Base-by-base conservation (phyloP, 2,888 invertebrate genomes). In the Mythimna lalbum region DNA sequence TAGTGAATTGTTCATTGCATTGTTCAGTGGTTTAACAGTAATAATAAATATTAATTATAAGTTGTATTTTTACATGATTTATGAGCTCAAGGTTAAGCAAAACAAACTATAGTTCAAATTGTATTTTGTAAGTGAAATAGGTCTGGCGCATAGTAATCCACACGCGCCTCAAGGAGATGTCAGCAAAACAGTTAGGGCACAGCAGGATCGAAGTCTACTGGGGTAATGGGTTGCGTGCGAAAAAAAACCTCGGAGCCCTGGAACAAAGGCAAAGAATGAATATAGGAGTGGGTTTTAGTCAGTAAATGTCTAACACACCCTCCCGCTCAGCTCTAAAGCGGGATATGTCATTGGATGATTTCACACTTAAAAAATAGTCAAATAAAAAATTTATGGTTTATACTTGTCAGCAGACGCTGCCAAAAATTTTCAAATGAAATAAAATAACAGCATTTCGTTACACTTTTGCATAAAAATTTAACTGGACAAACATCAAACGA, bases 401-500 rank as follows among this genome's bases (percentile, higher is more conserved):
- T 49, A 49, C 2, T 0, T n/a, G n/a, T 49, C 12, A 60, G 7
- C n/a, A 23, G 33, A 17, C 9, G 17, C 17, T n/a, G 33, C 21
- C 23, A 63, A 4, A 27, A 56, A 5, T 69, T 47, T 59, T 64
- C 2, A 68, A 77, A 66, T 47, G 4, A 60, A 61, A 53, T 60
- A 31, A 60, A 62, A 57, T 36, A 57, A 36, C 21, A 27, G 6
- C 21, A 49, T 57, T 27, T 47, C 43, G 39, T 53, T 43, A 55
- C 4, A 33, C 6, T 68, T 67, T 63, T 27, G 33, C 9, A 66
- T 52, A 72, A 72, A 72, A 80, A 70, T 17, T 27, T 23, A n/a
- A 61, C 59, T 61, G 53, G 59, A 23, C 27, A 49, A 67, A 63
- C 55, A 65, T 80, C 77, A 82, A 77, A 76, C 80, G 69, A 68